Evolutionary conservation across 2,797 vertebrate species (phyloP), one percentile per base, ranked within the genome.

Genomic region (Oreonectes daqikongensis): DNA sequence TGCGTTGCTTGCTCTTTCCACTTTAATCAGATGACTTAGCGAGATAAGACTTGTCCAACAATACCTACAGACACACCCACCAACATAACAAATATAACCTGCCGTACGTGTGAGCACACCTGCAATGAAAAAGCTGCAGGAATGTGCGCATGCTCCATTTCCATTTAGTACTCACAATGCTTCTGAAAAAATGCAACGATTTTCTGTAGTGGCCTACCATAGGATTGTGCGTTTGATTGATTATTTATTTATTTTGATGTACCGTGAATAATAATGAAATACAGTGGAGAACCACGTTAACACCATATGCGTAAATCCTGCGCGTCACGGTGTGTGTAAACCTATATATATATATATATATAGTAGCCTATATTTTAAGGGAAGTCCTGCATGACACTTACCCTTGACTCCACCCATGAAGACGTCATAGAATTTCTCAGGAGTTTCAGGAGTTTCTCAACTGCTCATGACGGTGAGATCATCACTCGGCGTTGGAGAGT

Each of bases 61-160:
- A 59, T 64, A 57, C 18, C 26, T 32, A 14, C 50, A 20, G 72
- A 28, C 82, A 83, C 82, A 69, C 82, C 82, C 82, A 72, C 35
- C 0, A 4, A 10, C 52, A 32, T 18, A 35, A 55, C 14, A 0
- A 50, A 61, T 24, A 59, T 3, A 42, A 38, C 20, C 44, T 73
- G 71, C 55, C n/a, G n/a, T n/a, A n/a, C n/a, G 4, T 17, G 48
- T 22, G 14, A 52, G 17, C 5, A 17, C 44, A 46, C 48, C 48
- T 20, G n/a, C 40, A 44, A 44, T 44, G 42, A 14, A 15, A 44
- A 15, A 2, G 32, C 32, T 35, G 32, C 7, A 8, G 32, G 32
- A 1, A 7, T 7, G 50, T 20, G 10, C 4, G 20, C 50, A 53
- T 22, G 20, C 50, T 24, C 20, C 3, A 11, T 53, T 12, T 22